Base-by-base conservation (phyloP, 2,113 vertebrate genomes). In the Gallinago paraguaiae region DNA sequence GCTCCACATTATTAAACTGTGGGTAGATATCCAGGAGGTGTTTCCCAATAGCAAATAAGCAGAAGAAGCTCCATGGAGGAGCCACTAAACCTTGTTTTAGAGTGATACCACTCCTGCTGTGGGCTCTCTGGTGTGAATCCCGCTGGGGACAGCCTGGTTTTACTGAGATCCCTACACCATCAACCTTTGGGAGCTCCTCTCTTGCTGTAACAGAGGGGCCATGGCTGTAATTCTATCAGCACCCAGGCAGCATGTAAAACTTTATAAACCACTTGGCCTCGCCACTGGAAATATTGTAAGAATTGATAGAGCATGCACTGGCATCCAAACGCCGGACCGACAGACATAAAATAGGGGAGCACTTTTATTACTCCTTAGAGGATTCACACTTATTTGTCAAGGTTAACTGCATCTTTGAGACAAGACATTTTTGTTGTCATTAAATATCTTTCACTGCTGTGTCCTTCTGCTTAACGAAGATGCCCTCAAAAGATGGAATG, bases 361-460 rank as follows among this genome's bases (percentile, higher is more conserved):
- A 83, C 57, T 95, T 96, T 92, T 83, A 96, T 80, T 63, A 86
- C 81, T 89, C 92, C 92, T 81, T 13, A 86, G 93, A 88, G 94
- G 69, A 82, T 51, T 85, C 90, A 76, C 67, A 70, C 43, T 92
- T 92, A 81, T 77, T 91, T 86, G 57, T 82, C 96, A 97, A 95
- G 95, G 94, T 96, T 97, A 96, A 95, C 61, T 86, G 91, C 96
- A 86, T 93, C 94, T 96, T 92, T 82, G 74, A 93, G 88, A 80
- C 76, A 86, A 94, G 94, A 46, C 53, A 51, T 68, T 95, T 93
- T 89, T 90, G 82, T 71, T 80, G 93, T 80, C 88, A 64, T 97
- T 93, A 93, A 95, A 84, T 68, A 95, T 80, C 50, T 92, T 93
- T 81, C 76, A 59, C 63, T 39, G 39, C 77, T n/a, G 35, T 71